phyloP scores from a whole-genome alignment of 2,888 invertebrate species.

The Oxyteleia sp. region DNA sequence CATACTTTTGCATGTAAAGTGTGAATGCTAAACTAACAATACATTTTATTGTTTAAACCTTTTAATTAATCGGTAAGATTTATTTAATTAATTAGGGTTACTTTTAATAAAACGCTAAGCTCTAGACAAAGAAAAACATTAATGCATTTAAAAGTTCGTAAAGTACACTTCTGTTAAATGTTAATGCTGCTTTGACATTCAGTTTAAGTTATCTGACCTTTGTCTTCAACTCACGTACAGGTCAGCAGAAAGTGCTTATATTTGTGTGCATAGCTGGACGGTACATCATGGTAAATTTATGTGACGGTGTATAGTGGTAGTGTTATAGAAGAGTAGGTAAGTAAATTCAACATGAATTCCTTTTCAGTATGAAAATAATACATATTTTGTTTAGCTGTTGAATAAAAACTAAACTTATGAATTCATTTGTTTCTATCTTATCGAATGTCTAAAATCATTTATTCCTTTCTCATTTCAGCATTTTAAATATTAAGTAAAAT shows the following conservation, averaged over 20 bases:
- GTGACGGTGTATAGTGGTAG: slow-evolving; percentile 81
- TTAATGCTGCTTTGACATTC: slow-evolving; percentile 36
- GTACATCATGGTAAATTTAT: slow-evolving; percentile 81
- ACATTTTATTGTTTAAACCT: too few species aligned
- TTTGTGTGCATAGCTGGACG: slow-evolving; percentile 50
- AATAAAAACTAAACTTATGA: too few species aligned
- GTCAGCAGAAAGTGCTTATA: slow-evolving; percentile 52
- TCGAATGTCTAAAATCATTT: too few species aligned
- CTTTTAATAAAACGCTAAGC: neutral
- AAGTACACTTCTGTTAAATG: slow-evolving; percentile 2
- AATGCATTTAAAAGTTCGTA: neutral
- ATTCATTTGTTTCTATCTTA: too few species aligned
- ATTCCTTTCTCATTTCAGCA: too few species aligned
- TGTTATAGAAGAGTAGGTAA: slow-evolving; percentile 86
- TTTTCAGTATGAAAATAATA: too few species aligned
- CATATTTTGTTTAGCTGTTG: too few species aligned
- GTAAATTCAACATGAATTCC: too few species aligned
- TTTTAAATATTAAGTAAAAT: too few species aligned
- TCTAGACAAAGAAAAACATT: neutral
- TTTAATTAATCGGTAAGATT: neutral
- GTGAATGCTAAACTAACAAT: too few species aligned
- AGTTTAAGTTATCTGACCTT: slow-evolving; percentile 46
- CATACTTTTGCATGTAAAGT: too few species aligned
- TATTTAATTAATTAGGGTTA: neutral
- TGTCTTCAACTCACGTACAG: slow-evolving; percentile 38